These are phyloP conservation scores for Limnodromus scolopaceus DNA, from an alignment of 2,797 vertebrate species.

Conservation along the genomic window DNA sequence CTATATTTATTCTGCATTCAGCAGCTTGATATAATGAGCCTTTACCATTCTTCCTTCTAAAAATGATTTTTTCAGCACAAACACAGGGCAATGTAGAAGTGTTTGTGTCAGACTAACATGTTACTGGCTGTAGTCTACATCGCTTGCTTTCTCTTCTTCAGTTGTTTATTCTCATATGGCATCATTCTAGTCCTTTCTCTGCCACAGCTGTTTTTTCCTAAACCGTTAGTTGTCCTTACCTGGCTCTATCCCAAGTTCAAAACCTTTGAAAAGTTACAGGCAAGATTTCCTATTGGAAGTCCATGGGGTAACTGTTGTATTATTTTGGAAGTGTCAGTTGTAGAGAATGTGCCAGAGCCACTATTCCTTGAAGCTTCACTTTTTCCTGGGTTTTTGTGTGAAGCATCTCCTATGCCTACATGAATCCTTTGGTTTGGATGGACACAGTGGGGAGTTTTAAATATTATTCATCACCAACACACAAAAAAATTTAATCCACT, in stretches of 20 bases:
- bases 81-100: rapidly evolving
- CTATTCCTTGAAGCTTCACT: background rate
- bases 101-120: background rate
- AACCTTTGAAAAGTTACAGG: background rate
- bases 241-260: background rate
- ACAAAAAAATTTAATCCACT: background rate
- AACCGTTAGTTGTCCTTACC: background rate
- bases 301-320: background rate
- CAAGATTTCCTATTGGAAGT: background rate
- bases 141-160: background rate
- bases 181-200: background rate
- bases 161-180: background rate
- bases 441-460: background rate
- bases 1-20: background rate
- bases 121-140: background rate
- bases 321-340: background rate
- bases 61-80: background rate
- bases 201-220: background rate
- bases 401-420: background rate
- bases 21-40: background rate
- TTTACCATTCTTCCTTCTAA: background rate
- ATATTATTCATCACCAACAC: background rate
- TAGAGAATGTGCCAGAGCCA: background rate
- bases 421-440: background rate
- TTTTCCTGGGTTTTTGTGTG: background rate